Conservation (phyloP, 2,797 vertebrate species). For the Botia kubotai region DNA sequence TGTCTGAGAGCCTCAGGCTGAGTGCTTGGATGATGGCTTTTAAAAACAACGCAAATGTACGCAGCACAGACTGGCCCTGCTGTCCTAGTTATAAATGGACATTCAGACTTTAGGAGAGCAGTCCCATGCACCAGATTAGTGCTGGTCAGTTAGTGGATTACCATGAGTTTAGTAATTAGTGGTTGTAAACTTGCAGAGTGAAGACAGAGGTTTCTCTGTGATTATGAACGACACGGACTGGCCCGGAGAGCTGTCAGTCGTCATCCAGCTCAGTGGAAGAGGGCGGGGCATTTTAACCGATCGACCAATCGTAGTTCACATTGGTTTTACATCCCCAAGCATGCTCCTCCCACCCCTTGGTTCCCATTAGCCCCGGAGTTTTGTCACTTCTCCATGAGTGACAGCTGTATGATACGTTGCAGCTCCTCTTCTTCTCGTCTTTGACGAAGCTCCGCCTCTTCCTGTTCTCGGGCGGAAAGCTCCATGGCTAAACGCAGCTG, state of each 20-base stretch:
- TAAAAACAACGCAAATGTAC: slow-evolving; percentile 30
- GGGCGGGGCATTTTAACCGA: slow-evolving; percentile 11
- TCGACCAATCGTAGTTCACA: slow-evolving; percentile 17
- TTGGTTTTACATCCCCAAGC: slow-evolving; percentile 3
- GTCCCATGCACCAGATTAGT: slow-evolving; percentile 34
- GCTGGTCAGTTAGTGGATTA: slow-evolving; percentile 51
- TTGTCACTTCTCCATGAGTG: slow-evolving; percentile 91
- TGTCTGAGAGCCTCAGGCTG: slow-evolving; percentile 22
- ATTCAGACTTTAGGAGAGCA: slow-evolving; percentile 44
- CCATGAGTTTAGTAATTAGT: slow-evolving; percentile 53
- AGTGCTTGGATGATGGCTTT: slow-evolving; percentile 40
- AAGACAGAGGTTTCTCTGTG: slow-evolving; percentile 58
- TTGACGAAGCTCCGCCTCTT: slow-evolving; percentile 84
- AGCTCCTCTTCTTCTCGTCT: slow-evolving; percentile 91
- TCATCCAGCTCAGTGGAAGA: slow-evolving; percentile 37
- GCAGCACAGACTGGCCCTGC: slow-evolving; percentile 13
- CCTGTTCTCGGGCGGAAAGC: slow-evolving; percentile 90
- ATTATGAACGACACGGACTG: slow-evolving; percentile 17
- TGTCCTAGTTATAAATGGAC: slow-evolving; percentile 32
- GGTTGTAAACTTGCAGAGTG: slow-evolving; percentile 75
- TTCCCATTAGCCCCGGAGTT: background rate
- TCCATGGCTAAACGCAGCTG: slow-evolving; percentile 95
- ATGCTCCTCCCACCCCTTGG: slow-evolving; percentile 31
- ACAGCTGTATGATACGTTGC: slow-evolving; percentile 93
- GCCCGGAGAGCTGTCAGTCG: slow-evolving; percentile 10